A percentile compares a stretch with the other conserved stretches of the same genome.
phyloP scores from a whole-genome alignment of 2,797 vertebrate species.

The Amblyraja radiata region DNA sequence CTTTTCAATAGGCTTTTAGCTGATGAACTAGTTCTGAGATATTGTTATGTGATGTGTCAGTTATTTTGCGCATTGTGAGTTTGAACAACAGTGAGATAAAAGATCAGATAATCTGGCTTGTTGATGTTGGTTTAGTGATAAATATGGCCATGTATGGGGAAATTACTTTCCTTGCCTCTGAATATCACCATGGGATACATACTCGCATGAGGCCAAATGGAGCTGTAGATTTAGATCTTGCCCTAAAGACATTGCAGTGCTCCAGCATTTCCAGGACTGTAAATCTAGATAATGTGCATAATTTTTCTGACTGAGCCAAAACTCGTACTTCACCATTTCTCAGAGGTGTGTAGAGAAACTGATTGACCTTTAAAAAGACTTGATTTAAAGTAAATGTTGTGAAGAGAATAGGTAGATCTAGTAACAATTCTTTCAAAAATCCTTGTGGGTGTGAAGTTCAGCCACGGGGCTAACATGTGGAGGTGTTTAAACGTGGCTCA shows the following conservation, averaged over 20 bases:
- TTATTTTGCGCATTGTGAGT: not conserved
- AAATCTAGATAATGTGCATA: not conserved
- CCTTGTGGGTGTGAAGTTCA: not conserved
- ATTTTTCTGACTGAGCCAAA: not conserved
- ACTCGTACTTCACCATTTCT: not conserved
- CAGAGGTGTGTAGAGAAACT: no score
- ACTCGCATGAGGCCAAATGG: not conserved
- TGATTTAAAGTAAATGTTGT: not conserved
- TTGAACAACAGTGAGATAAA: not conserved
- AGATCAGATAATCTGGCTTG: not conserved
- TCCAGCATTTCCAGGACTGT: not conserved
- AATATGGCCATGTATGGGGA: not conserved
- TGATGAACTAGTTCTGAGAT: not conserved
- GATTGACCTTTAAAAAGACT: not conserved
- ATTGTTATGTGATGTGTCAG: not conserved
- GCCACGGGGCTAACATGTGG: not conserved
- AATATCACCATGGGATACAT: not conserved
- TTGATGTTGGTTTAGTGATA: not conserved
- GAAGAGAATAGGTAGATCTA: not conserved
- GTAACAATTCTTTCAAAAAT: not conserved
- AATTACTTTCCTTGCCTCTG: not conserved
- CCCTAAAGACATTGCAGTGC: not conserved
- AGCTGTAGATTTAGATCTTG: not conserved
- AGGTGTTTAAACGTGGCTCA: not conserved
- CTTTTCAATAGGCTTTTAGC: not conserved